Percentiles rank a stretch among this genome's conserved stretches.
These are phyloP conservation scores for Liodrosophila aerea DNA, from an alignment of 2,888 invertebrate species.

Conservation along the genomic window DNA sequence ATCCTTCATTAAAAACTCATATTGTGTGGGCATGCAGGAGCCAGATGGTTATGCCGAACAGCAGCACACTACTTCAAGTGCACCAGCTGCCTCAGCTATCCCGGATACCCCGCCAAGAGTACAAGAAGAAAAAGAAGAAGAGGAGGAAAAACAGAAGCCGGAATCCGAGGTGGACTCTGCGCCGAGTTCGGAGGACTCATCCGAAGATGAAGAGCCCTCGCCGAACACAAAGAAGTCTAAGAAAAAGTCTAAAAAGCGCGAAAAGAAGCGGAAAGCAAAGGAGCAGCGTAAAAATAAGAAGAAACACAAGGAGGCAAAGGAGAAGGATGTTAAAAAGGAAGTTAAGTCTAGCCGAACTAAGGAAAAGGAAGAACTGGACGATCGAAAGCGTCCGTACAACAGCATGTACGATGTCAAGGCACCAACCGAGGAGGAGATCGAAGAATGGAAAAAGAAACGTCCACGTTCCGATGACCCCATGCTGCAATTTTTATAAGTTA, in stretches of 20 bases:
- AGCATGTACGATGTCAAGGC: constrained; percentile 92
- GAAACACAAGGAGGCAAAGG: constrained; percentile 55
- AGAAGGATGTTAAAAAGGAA: constrained; percentile 18
- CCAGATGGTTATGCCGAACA: constrained; percentile 59
- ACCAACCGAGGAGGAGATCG: constrained; percentile 95
- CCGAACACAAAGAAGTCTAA: constrained; percentile 64
- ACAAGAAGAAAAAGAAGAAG: constrained; percentile 40
- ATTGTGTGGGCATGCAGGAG: constrained; percentile 76
- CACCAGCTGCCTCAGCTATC: background rate
- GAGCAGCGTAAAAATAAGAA: constrained; percentile 79
- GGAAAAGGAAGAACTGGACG: constrained; percentile 86
- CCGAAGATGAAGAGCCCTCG: constrained; percentile 46
- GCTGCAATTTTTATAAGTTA: constrained; percentile 86
- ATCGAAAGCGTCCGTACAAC: constrained; percentile 96
- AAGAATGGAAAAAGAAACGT: constrained; percentile 95
- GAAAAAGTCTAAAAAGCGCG: constrained; percentile 75
- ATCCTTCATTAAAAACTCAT: constrained; percentile 87
- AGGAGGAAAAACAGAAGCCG: constrained; percentile 79
- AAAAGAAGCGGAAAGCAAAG: constrained; percentile 79
- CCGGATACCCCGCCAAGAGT: constrained; percentile 24
- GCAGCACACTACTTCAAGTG: constrained; percentile 24
- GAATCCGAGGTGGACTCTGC: constrained; percentile 39
- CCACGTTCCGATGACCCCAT: constrained; percentile 95
- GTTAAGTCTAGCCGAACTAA: constrained; percentile 45
- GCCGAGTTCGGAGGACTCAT: constrained; percentile 45